Evolutionary conservation across 2,113 vertebrate genomes (phyloP).

Genomic region (Melanocharis versteri): DNA sequence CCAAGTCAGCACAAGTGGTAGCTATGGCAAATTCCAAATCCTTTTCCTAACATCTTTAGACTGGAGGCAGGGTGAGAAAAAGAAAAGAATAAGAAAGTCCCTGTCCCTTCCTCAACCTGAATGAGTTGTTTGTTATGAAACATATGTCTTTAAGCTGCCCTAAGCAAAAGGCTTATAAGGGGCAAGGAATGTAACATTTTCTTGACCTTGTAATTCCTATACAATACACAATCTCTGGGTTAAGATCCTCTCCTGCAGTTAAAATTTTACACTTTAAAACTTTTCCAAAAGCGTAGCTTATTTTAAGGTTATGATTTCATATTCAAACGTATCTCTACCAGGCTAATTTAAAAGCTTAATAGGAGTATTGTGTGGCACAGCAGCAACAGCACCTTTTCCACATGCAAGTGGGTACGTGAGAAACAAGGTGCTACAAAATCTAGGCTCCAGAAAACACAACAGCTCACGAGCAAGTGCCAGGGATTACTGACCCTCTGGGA

Average conservation of each 20-base stretch:
- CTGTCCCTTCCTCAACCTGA: slow-evolving; percentile 37
- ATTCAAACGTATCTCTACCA: background rate
- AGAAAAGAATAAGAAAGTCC: background rate
- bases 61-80: background rate
- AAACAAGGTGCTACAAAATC: background rate
- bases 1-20: background rate
- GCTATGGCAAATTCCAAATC: background rate
- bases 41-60: background rate
- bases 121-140: slow-evolving; percentile 58
- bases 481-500: background rate
- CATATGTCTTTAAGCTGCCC: slow-evolving; percentile 59
- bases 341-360: background rate
- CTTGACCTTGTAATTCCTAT: slow-evolving; percentile 59
- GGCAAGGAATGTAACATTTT: slow-evolving; percentile 72
- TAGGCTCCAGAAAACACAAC: background rate
- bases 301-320: background rate
- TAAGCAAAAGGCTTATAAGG: slow-evolving; percentile 63
- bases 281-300: background rate
- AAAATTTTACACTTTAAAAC: slow-evolving; percentile 30
- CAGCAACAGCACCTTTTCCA: background rate
- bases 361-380: background rate
- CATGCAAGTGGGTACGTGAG: fast-evolving
- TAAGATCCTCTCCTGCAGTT: background rate
- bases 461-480: background rate
- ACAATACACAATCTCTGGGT: slow-evolving; percentile 27